Base-by-base conservation (phyloP, 2,797 vertebrate species). In the Acanthurus lineatus region DNA sequence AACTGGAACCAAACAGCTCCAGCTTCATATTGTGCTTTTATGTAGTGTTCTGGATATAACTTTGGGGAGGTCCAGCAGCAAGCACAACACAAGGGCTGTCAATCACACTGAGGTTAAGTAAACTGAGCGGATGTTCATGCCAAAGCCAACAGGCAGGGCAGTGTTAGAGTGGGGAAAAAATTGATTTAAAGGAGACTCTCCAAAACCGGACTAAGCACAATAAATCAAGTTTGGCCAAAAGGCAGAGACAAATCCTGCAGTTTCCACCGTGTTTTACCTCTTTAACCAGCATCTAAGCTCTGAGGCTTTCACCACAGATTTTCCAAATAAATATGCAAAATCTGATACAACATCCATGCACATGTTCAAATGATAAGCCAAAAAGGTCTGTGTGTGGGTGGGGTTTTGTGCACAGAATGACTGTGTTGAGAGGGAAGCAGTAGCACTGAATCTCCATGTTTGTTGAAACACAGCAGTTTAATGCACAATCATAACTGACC, bases 61-160 rank as follows among this genome's bases (percentile, higher is more conserved):
- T 80, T 69, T 75, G 76, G 59, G 35, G 67, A 73, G 45, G 76
- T 88, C 79, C 81, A 88, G 60, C 45, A 56, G 86, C 61, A 89
- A 86, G 85, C 90, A 81, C 82, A 93, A 91, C 84, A 92, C 79
- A 84, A 84, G 76, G 10, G 53, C 84, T 79, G 82, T 90, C 88
- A 90, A 78, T 94, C 91, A 90, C 12, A 9, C 66, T 53, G 81
- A 88, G 89, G 90, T 90, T 87, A 83, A 90, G 87, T 67, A 89
- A 84, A 84, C 84, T 32, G 19, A 71, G 70, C 1, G 4, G 56
- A 53, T 62, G 57, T 67, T 47, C 25, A 60, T 72, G 91, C 91
- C 93, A 93, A 94, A 86, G 79, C 79, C 81, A 92, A 94, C 87
- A 94, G 76, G 77, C 81, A 54, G 42, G 77, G 77, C 74, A 61